phyloP scores from a whole-genome alignment of 2,797 vertebrate species.

The Taeniopygia guttata region DNA sequence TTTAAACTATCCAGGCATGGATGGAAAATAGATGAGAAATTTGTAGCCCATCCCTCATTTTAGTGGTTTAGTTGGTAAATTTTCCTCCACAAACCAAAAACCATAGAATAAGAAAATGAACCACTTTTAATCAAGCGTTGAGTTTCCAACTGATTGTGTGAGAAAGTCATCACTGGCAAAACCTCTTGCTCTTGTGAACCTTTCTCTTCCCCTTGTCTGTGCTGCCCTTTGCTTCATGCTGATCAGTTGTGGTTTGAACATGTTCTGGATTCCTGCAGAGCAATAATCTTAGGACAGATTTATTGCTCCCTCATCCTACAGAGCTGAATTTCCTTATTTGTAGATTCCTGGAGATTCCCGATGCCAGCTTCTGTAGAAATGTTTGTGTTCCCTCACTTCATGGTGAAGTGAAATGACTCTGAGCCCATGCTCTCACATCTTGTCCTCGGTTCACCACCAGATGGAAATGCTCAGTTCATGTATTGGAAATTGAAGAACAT shows the following conservation, averaged over 20 bases:
- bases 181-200: not conserved
- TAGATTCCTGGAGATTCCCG: not conserved
- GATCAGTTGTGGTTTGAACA: not conserved
- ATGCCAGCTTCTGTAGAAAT: not conserved
- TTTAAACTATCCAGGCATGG: not conserved
- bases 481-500: not conserved
- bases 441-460: not conserved
- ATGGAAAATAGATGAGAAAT: not conserved
- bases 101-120: not conserved
- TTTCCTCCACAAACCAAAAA: not conserved
- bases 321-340: not conserved
- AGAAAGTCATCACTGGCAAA: not conserved
- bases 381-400: accelerated
- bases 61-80: not conserved
- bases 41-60: not conserved
- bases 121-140: not conserved
- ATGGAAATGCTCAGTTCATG: no score
- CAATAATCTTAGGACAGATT: not conserved
- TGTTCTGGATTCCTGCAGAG: not conserved
- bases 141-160: not conserved
- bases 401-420: not conserved
- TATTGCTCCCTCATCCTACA: not conserved
- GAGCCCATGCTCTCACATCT: not conserved
- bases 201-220: not conserved
- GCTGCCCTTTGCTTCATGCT: not conserved